Conservation (phyloP, 2,797 vertebrate genomes). For the Bradypus variegatus region DNA sequence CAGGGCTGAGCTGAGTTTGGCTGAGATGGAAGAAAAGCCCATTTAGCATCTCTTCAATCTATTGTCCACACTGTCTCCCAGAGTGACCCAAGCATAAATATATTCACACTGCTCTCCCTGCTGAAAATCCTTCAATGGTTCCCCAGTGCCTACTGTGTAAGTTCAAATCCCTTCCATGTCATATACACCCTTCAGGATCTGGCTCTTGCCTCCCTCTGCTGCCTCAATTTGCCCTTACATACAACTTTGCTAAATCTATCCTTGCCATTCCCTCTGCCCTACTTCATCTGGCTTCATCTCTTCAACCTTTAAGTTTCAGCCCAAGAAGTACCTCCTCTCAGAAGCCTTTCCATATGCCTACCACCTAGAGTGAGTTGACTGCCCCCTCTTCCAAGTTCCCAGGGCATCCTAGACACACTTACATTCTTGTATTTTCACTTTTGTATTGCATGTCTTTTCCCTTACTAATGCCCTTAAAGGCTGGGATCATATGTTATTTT, state of each 20-base stretch:
- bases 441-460: background rate
- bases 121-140: background rate
- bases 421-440: background rate
- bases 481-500: rapidly evolving
- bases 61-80: background rate
- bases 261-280: background rate
- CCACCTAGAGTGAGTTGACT: rapidly evolving
- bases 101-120: background rate
- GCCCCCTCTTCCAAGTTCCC: background rate
- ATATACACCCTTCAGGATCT: background rate
- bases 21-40: too few species aligned
- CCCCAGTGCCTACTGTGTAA: background rate
- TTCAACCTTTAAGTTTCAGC: too few species aligned
- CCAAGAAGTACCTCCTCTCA: background rate
- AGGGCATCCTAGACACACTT: too few species aligned
- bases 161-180: background rate
- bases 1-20: background rate
- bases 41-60: background rate
- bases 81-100: background rate
- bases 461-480: background rate
- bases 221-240: background rate
- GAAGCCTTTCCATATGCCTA: background rate
- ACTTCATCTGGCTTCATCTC: background rate
- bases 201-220: background rate
- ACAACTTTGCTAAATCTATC: background rate